Percentiles rank a stretch among this genome's conserved stretches.
phyloP scores from a whole-genome alignment of 1,140 invertebrate species.

The Aphis gossypii region DNA sequence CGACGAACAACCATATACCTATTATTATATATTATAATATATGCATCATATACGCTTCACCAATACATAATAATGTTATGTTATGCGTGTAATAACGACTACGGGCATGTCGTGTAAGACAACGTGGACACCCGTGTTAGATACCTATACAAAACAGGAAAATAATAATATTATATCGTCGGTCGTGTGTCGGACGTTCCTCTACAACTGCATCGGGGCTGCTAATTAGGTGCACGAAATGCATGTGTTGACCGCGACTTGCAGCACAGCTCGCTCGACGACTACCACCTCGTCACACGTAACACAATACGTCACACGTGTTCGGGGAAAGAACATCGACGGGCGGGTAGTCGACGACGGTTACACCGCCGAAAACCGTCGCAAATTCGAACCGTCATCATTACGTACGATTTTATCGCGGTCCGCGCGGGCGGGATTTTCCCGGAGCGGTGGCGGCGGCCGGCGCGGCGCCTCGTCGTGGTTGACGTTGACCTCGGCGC shows the following conservation, averaged over 20 bases:
- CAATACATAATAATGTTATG: background rate
- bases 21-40: too few species aligned
- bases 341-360: too few species aligned
- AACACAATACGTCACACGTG: too few species aligned
- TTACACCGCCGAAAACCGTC: background rate
- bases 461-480: background rate
- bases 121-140: background rate
- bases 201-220: too few species aligned
- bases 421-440: background rate
- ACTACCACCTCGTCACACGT: too few species aligned
- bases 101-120: background rate
- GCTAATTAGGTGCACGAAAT: too few species aligned
- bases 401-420: background rate
- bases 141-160: background rate
- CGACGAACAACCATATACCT: background rate
- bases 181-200: background rate
- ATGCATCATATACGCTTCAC: background rate
- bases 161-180: background rate
- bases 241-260: too few species aligned
- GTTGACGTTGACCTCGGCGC: constrained; percentile 53
- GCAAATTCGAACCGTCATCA: too few species aligned
- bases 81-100: background rate
- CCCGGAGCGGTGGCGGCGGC: background rate
- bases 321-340: too few species aligned
- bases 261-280: too few species aligned